Evolutionary conservation across 2,113 vertebrate species (phyloP).

Genomic region (Azemiops feae): DNA sequence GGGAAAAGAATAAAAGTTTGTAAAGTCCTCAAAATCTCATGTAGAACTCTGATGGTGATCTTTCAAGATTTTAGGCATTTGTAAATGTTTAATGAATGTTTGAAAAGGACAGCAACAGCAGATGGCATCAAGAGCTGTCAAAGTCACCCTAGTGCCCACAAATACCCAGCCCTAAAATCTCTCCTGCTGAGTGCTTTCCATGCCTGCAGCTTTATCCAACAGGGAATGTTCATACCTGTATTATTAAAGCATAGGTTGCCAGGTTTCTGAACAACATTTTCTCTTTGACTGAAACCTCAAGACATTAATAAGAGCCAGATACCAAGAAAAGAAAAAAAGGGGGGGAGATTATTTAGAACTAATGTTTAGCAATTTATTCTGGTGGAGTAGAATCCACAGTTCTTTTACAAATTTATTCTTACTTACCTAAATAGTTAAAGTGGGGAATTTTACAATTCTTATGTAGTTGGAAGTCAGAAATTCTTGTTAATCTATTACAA

Average conservation of each 20-base stretch:
- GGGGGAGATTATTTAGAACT: background rate
- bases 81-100: background rate
- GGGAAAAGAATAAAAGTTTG: background rate
- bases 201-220: background rate
- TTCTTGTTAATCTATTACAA: background rate
- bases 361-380: slow-evolving; percentile 19
- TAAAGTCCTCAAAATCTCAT: background rate
- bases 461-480: background rate
- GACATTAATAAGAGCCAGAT: background rate
- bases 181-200: background rate
- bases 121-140: background rate
- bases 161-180: background rate
- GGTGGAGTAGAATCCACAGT: background rate
- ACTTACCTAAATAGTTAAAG: background rate
- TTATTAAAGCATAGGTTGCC: background rate
- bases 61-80: background rate
- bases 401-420: background rate
- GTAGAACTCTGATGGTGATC: background rate
- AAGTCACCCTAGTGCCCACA: background rate
- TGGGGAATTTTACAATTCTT: background rate
- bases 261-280: background rate
- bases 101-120: background rate
- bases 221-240: background rate
- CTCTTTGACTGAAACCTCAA: background rate
- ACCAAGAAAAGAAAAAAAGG: background rate